Evolutionary conservation across 2,888 invertebrate species (phyloP).

Genomic region (Eupithecia abbreviata): DNA sequence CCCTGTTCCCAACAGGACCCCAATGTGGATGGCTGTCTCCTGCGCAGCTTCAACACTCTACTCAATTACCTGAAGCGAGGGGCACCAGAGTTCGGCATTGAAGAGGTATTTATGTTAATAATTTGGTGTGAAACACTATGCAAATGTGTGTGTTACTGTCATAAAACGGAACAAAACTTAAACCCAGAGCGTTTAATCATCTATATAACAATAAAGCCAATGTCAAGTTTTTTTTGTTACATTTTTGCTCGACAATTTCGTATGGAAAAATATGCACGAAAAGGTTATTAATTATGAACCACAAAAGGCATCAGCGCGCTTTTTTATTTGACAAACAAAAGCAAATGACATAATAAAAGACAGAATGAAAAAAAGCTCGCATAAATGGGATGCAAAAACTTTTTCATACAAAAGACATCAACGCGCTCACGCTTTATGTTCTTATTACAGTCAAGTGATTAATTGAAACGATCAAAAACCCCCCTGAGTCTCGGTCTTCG

Average conservation of each 20-base stretch:
- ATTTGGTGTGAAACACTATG: neutral
- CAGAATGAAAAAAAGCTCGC: neutral
- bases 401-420: conserved; percentile 30
- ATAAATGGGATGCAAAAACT: neutral
- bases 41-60: conserved; percentile 89
- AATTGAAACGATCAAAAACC: neutral
- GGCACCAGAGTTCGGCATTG: conserved; percentile 88
- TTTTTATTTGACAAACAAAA: neutral
- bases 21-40: conserved; percentile 88
- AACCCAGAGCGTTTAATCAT: neutral
- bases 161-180: neutral
- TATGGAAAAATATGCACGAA: neutral
- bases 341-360: neutral
- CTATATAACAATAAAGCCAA: neutral
- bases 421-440: neutral
- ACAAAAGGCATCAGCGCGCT: neutral
- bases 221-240: neutral
- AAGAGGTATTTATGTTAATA: conserved; percentile 71
- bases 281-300: neutral
- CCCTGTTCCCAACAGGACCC: conserved; percentile 89
- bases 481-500: neutral
- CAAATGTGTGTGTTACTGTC: neutral
- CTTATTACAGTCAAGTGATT: neutral
- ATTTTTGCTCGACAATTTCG: neutral
- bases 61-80: conserved; percentile 89